These are phyloP conservation scores for Sardinella longiceps DNA, from an alignment of 2,797 vertebrate species.

Conservation along the genomic window DNA sequence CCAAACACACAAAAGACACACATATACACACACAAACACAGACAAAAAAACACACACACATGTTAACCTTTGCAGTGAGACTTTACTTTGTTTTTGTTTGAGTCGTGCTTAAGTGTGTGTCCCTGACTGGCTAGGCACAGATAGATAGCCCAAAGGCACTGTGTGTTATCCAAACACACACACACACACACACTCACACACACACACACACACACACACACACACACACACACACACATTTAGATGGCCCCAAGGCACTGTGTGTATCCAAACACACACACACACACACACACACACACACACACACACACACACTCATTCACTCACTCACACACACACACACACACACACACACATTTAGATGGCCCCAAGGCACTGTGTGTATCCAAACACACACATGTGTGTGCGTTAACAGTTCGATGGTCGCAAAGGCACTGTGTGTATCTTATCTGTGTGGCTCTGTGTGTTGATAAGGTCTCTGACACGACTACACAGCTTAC, in stretches of 20 bases:
- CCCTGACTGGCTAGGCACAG: no score
- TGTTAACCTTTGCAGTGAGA: not conserved
- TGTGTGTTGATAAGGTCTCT: not conserved
- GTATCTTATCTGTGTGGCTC: not conserved
- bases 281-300: not conserved
- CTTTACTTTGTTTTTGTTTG: no score
- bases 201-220: no score
- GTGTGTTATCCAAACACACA: no score
- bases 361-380: no score
- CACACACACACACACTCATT: not conserved
- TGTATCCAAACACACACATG: not conserved
- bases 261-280: no score
- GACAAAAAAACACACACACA: not conserved
- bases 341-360: not conserved
- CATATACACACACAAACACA: not conserved
- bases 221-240: no score
- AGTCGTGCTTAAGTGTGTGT: no score
- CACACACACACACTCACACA: no score
- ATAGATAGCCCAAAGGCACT: no score
- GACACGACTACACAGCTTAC: not conserved
- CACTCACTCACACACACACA: not conserved
- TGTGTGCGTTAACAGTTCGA: not conserved
- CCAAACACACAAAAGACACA: not conserved
- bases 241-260: no score
- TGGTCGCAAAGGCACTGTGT: not conserved